Evolutionary conservation across 2,888 invertebrate genomes (phyloP).

Genomic region (Bugulina stolonifera): DNA sequence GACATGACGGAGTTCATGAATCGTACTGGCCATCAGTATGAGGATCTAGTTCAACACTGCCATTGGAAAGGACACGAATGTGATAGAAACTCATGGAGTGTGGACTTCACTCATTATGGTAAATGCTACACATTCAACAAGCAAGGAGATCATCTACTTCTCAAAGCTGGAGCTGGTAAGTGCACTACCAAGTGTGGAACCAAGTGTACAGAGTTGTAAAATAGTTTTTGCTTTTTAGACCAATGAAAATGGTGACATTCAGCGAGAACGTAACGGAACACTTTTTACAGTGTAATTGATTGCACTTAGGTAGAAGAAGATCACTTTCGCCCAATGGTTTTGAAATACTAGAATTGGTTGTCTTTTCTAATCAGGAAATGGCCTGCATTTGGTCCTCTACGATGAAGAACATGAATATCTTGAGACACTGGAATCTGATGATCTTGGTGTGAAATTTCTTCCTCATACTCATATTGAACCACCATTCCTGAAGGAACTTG

Average conservation of each 20-base stretch:
- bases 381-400: background rate
- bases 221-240: no score
- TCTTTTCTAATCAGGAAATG: constrained; percentile 12
- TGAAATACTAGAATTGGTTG: no score
- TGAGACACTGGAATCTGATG: constrained; percentile 1
- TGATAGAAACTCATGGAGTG: background rate
- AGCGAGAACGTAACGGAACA: no score
- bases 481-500: constrained; percentile 12
- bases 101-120: constrained; percentile 23
- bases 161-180: background rate
- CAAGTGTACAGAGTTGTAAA: no score
- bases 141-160: background rate
- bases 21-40: background rate
- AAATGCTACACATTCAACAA: constrained; percentile 20
- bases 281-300: no score
- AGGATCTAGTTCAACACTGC: constrained; percentile 5
- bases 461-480: constrained; percentile 3
- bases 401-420: constrained; percentile 16
- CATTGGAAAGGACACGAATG: constrained; percentile 5
- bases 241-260: no score
- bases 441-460: constrained; percentile 3
- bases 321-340: no score
- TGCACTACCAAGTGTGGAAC: no score
- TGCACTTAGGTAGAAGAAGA: no score
- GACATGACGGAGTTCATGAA: background rate